Evolutionary conservation across 2,888 invertebrate genomes (phyloP), one percentile per base, ranked within the genome.

Genomic region (Serripes groenlandicus): DNA sequence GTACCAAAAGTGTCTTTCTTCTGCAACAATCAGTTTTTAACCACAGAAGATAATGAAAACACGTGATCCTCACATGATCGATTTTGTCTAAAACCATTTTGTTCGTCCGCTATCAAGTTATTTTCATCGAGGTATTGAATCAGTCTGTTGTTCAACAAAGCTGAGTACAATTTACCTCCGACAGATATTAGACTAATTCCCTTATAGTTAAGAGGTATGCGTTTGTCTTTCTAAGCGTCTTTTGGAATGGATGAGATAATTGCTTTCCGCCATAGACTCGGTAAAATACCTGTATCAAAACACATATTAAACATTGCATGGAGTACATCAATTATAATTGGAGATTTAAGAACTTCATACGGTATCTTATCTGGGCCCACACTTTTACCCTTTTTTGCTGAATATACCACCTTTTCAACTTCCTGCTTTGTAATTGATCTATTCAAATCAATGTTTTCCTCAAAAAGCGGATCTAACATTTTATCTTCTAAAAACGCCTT

Each of bases 51-150:
- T 3, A 79, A 28, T 4, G 75, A 60, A 32, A 78, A 83, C 4
- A 73, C 62, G 34, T 83, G 83, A 60, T 83, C 79, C 32, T 83
- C 79, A 68, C 79, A 77, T 18, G 83, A 76, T 32, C 83, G 52
- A 28, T 62, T n/a, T 23, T 3, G 3, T 3, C 83, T 34, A 34
- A 83, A 83, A 0, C 83, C 83, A 37, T 83, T 79, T 69, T 83
- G 77, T 54, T 83, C 76, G 26, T 83, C 76, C 0, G 79, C 68
- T 3, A n/a, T n/a, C n/a, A n/a, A n/a, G n/a, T n/a, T n/a, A n/a
- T n/a, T n/a, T n/a, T n/a, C n/a, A n/a, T n/a, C n/a, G n/a, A n/a
- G n/a, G n/a, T n/a, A n/a, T n/a, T n/a, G n/a, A n/a, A n/a, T n/a
- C n/a, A n/a, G n/a, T n/a, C n/a, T n/a, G n/a, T n/a, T 75, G 34